Conservation (phyloP, 1,140 invertebrate genomes). For the Penaeus japonicus region DNA sequence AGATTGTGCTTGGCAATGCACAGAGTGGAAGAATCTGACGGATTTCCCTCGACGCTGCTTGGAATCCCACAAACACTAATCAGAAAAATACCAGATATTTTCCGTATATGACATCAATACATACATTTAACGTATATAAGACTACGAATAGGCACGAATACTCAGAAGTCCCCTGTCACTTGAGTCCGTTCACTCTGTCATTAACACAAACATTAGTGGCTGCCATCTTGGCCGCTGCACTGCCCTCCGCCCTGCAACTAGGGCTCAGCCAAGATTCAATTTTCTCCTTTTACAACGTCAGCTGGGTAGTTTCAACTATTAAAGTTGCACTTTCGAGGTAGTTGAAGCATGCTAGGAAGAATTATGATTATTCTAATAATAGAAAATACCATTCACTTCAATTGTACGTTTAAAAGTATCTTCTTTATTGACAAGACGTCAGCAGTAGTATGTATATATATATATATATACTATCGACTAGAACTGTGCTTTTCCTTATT, state of each 20-base stretch:
- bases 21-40: neutral
- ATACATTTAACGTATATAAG: neutral
- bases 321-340: neutral
- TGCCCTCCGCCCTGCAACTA: slow-evolving; percentile 10
- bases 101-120: neutral
- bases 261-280: neutral
- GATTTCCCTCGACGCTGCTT: neutral
- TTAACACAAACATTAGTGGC: slow-evolving; percentile 42
- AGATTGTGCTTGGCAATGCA: slow-evolving; percentile 23
- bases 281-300: neutral
- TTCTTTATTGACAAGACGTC: too few species aligned
- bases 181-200: slow-evolving; percentile 31
- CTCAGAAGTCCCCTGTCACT: slow-evolving; percentile 24
- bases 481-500: too few species aligned
- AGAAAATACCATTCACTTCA: too few species aligned
- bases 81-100: neutral
- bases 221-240: slow-evolving; percentile 41
- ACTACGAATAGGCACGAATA: neutral
- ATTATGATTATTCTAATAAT: too few species aligned
- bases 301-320: neutral
- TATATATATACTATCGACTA: too few species aligned
- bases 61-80: neutral
- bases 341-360: too few species aligned
- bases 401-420: too few species aligned
- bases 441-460: too few species aligned